A percentile compares a stretch with the other conserved stretches of the same genome.
phyloP scores from a whole-genome alignment of 2,888 invertebrate genomes.

The Cephus pulcher region DNA sequence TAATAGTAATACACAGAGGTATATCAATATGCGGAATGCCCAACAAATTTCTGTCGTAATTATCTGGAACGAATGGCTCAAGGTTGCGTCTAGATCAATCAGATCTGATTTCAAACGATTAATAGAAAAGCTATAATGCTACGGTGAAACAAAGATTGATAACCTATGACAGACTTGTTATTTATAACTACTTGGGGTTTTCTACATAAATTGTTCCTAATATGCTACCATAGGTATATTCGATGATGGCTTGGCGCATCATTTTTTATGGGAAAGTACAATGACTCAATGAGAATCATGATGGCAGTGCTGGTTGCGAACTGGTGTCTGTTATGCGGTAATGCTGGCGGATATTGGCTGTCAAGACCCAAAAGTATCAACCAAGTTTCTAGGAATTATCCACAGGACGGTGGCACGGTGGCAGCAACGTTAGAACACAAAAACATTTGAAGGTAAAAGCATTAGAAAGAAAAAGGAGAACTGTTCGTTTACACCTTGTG shows the following conservation, averaged over 20 bases:
- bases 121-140: neutral
- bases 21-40: neutral
- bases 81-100: neutral
- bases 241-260: neutral
- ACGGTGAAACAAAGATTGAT: neutral
- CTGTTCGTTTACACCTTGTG: neutral
- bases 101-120: neutral
- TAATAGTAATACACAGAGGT: neutral
- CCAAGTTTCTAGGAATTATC: neutral
- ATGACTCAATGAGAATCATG: slow-evolving; percentile 32
- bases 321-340: neutral
- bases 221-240: neutral
- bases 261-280: slow-evolving; percentile 31
- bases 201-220: neutral
- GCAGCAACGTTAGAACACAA: neutral
- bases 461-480: neutral
- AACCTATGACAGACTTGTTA: neutral
- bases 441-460: too few species aligned
- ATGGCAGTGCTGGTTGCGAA: neutral
- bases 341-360: neutral
- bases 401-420: neutral
- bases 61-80: neutral
- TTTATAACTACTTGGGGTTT: neutral
- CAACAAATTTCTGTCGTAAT: neutral
- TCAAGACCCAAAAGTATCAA: neutral